Percentiles rank a stretch among this genome's conserved stretches.
Conservation (phyloP, 1,140 invertebrate genomes). For the Diploscapter pachys region DNA sequence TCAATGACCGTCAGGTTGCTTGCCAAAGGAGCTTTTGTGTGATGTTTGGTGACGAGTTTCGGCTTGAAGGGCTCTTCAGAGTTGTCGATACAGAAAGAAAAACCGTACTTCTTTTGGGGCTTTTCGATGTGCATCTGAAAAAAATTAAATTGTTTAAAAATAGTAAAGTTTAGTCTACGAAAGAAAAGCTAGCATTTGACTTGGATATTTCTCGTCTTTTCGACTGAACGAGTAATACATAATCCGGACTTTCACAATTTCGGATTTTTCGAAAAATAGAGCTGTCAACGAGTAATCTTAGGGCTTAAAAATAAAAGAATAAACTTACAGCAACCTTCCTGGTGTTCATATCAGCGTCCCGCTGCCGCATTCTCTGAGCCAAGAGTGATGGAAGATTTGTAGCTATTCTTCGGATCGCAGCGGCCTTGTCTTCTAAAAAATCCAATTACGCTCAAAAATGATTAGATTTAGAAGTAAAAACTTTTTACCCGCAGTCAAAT, state of each 20-base stretch:
- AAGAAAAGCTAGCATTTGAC: neutral
- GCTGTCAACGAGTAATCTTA: too few relatives aligned
- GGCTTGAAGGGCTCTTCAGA: conserved; percentile 35
- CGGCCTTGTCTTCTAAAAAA: neutral
- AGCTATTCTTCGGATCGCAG: conserved; percentile 8
- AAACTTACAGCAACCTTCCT: too few relatives aligned
- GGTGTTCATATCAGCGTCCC: too few relatives aligned
- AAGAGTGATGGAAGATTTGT: conserved; percentile 15
- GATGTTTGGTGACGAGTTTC: conserved; percentile 47
- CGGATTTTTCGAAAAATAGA: too few relatives aligned
- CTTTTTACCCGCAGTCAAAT: too few relatives aligned
- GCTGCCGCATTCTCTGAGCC: neutral
- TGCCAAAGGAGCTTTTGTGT: conserved; percentile 27
- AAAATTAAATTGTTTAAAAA: too few relatives aligned
- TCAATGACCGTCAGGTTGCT: conserved; percentile 15
- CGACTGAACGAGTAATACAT: too few relatives aligned
- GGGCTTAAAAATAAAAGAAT: too few relatives aligned
- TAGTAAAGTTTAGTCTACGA: too few relatives aligned
- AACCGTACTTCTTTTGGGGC: conserved; percentile 39
- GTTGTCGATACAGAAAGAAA: conserved; percentile 33
- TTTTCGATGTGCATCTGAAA: conserved; percentile 22
- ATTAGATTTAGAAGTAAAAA: too few relatives aligned
- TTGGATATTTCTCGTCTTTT: conserved; percentile 9
- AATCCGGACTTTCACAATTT: too few relatives aligned
- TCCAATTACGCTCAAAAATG: too few relatives aligned